Evolutionary conservation across 2,113 vertebrate genomes (phyloP).

Genomic region (Asarcornis scutulata): DNA sequence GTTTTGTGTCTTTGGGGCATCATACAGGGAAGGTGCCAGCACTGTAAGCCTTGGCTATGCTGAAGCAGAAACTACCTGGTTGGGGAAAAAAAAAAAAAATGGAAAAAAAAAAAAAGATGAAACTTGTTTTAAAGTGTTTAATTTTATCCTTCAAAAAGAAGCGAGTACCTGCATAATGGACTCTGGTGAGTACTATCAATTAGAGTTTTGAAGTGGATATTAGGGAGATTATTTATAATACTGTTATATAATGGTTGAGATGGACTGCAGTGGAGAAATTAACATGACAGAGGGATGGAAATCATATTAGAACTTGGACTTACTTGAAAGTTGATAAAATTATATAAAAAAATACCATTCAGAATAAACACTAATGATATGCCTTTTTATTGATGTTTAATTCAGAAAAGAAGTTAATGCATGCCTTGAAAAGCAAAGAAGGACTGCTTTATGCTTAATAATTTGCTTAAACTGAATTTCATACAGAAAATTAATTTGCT

Average conservation of each 20-base stretch:
- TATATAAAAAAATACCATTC: conserved; percentile 71
- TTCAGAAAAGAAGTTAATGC: conserved; percentile 75
- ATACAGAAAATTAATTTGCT: conserved; percentile 78
- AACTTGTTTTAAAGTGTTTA: conserved; percentile 55
- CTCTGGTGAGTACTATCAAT: conserved; percentile 52
- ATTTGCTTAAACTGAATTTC: conserved; percentile 81
- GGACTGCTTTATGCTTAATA: conserved; percentile 72
- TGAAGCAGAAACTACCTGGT: neutral
- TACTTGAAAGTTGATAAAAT: conserved; percentile 73
- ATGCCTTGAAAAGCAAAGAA: conserved; percentile 54
- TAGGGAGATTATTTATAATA: conserved; percentile 60
- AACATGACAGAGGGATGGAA: conserved; percentile 71
- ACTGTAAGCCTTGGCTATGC: neutral
- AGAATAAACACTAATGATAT: conserved; percentile 77
- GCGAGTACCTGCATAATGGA: conserved; percentile 53
- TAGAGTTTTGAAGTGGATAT: conserved; percentile 45
- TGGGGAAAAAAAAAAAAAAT: neutral
- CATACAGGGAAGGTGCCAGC: neutral
- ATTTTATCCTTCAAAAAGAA: conserved; percentile 36
- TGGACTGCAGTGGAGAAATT: conserved; percentile 20
- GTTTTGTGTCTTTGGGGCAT: neutral
- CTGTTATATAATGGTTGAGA: conserved; percentile 35
- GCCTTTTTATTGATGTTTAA: conserved; percentile 84
- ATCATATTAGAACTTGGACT: conserved; percentile 69
- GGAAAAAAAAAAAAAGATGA: neutral